Evolutionary conservation across 2,113 vertebrate genomes (phyloP), one percentile per base, ranked within the genome.

Genomic region (Toxotes chatareus): DNA sequence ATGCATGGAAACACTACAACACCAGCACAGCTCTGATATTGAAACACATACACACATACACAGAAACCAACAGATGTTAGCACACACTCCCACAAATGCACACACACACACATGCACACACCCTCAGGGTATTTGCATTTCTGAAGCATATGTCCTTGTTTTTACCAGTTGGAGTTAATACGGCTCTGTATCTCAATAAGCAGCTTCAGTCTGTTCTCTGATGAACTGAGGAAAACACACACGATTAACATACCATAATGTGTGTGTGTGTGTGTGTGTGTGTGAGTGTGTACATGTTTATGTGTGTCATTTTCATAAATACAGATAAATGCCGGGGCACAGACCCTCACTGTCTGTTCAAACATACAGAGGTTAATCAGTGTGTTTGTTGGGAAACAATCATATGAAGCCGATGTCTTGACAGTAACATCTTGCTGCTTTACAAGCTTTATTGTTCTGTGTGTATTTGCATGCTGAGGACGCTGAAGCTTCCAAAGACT

Each of bases 161-260:
- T 80, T 89, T 74, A 85, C 63, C 85, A 83, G 83, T 82, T 85
- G 80, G 82, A 89, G 87, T 87, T 91, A 88, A 87, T 88, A 74
- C 53, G 38, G 53, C 82, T 83, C 81, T 77, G 56, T 87, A 91
- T 90, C 84, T 87, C 84, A 86, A 90, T 87, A 86, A 90, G 59
- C 83, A 86, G 89, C 79, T 86, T 68, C 87, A 73, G 79, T 76
- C 85, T 91, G 83, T 76, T 80, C 73, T 83, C 83, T 82, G 76
- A 86, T 79, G 63, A 92, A 87, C 69, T 44, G 82, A 88, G 61
- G 49, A 77, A 90, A 88, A 80, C 83, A 86, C 80, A 87, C 76
- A 74, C 51, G 71, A 89, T 86, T 86, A 87, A 80, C 80, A 75
- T 61, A 76, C 34, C 69, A 40, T 61, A 19, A 7, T 73, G 44